These are phyloP conservation scores for Caenorhabditis virilis DNA, from an alignment of 2,888 invertebrate genomes.

Conservation along the genomic window DNA sequence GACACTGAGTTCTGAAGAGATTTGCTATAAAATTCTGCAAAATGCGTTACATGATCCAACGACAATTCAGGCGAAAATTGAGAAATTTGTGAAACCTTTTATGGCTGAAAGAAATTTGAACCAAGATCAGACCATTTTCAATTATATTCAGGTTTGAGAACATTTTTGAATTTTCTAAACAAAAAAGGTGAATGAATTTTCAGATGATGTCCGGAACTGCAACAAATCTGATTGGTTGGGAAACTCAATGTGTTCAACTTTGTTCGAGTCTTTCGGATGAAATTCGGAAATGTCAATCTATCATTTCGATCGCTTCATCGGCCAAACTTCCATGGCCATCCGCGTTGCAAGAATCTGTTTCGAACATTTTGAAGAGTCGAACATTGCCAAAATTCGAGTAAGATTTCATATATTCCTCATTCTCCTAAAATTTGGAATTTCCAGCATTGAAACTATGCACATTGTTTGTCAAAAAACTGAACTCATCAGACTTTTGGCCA, in stretches of 20 bases:
- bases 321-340: slow-evolving; percentile 51
- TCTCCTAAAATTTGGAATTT: no score
- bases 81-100: no score
- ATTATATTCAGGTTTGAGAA: slow-evolving; percentile 56
- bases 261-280: slow-evolving; percentile 45
- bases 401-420: no score
- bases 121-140: slow-evolving; percentile 48
- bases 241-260: slow-evolving; percentile 50
- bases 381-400: slow-evolving; percentile 12
- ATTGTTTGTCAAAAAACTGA: slow-evolving; percentile 46
- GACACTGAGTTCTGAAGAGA: slow-evolving; percentile 32
- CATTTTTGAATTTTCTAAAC: no score
- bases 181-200: no score
- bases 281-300: slow-evolving; percentile 44
- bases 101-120: slow-evolving; percentile 49
- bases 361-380: slow-evolving; percentile 21
- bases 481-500: slow-evolving; percentile 38
- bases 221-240: slow-evolving; percentile 38
- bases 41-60: slow-evolving; percentile 38
- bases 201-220: slow-evolving; percentile 12
- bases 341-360: slow-evolving; percentile 43
- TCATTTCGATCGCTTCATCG: slow-evolving; percentile 48
- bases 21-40: slow-evolving; percentile 46
- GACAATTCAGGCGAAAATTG: slow-evolving; percentile 40
- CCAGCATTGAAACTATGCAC: slow-evolving; percentile 40